Conservation (phyloP, 2,797 vertebrate genomes). For the Anabacerthia variegaticeps region DNA sequence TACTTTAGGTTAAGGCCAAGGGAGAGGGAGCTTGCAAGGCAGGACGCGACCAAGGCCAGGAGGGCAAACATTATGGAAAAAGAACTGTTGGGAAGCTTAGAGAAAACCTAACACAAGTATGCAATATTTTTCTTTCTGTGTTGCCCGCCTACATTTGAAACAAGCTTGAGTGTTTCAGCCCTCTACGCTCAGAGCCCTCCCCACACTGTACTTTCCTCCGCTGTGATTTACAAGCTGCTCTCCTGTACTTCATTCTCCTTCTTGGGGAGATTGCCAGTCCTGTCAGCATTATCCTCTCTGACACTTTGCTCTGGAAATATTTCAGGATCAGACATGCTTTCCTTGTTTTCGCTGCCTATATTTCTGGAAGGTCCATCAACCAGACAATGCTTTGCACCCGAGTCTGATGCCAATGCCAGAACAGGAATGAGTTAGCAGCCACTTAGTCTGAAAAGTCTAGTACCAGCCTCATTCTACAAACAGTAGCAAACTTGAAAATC, state of each 20-base stretch:
- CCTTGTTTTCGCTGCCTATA: constrained; percentile 19
- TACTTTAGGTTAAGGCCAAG: neutral
- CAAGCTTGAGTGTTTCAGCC: neutral
- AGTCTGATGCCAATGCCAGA: neutral
- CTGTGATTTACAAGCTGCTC: constrained; percentile 54
- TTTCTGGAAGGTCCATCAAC: constrained; percentile 37
- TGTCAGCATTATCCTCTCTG: constrained; percentile 54
- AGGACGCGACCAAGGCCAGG: neutral
- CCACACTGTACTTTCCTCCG: neutral
- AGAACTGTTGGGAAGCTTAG: neutral
- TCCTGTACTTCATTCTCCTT: constrained; percentile 20
- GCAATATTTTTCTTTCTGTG: neutral
- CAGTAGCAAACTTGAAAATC: constrained; percentile 59
- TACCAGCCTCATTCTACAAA: neutral
- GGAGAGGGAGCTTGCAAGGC: neutral
- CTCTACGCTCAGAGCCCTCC: neutral
- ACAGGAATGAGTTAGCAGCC: constrained; percentile 33
- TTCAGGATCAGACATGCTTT: constrained; percentile 46
- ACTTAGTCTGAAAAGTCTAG: neutral
- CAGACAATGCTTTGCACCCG: neutral
- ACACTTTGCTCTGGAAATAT: constrained; percentile 51
- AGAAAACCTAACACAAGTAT: neutral
- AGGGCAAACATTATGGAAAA: neutral
- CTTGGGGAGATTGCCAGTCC: neutral
- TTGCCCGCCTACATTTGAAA: neutral